Evolutionary conservation across 1,140 invertebrate genomes (phyloP), one percentile per base, ranked within the genome.

Genomic region (Colletes latitarsis): DNA sequence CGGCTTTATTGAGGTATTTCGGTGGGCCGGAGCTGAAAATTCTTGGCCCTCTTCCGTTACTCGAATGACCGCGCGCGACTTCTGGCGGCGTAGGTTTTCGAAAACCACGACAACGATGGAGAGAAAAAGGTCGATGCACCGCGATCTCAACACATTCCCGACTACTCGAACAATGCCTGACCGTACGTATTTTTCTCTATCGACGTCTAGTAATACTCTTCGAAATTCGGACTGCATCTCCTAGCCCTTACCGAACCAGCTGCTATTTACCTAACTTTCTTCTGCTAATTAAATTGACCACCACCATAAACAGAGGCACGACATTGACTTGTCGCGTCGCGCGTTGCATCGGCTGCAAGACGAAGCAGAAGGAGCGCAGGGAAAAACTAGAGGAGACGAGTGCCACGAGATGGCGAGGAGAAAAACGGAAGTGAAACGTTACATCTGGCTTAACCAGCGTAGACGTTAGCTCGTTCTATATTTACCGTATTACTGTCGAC

Each of bases 361-460:
- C 62, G 55, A 73, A 21, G 21, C 41, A 41, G 21, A 4, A 41
- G 17, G 4, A 68, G 14, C 0, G 53, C 72, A 15, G n/a, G 9
- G 19, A 58, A 70, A 46, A 55, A 67, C 52, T 76, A 46, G 63
- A 64, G 70, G 64, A 67, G 10, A 14, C 21, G 73, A 43, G 5
- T 43, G 5, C 43, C 49, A 46, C 30, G 52, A 71, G 66, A 30
- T 19, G 72, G 49, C 62, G 73, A 49, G 17, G 72, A 80, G 30
- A 71, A 85, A 86, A 89, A 88, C 89, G 89, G 88, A 90, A 90
- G 88, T 87, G 88, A 90, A 89, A 89, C 88, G 88, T 90, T 89
- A 88, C 89, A 90, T 90, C 89, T 90, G 89, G 89, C 81, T 88
- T 89, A 89, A 88, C 83, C 74, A 81, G 43, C 74, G 49, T 74